Evolutionary conservation across 2,113 vertebrate genomes (phyloP).

Genomic region (Pelecanoides urinatrix): DNA sequence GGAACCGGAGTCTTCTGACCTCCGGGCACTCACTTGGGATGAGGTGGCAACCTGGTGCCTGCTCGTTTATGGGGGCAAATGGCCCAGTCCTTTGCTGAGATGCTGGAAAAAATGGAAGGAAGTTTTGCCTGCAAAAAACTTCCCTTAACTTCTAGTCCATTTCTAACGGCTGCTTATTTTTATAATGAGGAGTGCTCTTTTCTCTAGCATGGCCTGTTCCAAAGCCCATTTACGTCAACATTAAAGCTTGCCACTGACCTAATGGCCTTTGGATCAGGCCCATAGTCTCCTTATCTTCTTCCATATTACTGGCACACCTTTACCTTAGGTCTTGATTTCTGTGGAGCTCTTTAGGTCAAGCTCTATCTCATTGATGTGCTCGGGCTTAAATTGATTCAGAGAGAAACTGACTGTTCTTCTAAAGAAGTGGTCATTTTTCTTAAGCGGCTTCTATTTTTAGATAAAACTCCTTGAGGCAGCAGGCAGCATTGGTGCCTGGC

Average conservation of each 20-base stretch:
- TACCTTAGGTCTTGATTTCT: slow-evolving; percentile 49
- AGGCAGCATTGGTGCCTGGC: not conserved
- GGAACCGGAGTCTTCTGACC: not conserved
- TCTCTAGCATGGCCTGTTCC: not conserved
- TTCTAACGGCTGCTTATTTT: not conserved
- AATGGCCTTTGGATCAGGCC: slow-evolving; percentile 36
- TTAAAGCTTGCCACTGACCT: slow-evolving; percentile 46
- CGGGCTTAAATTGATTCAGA: slow-evolving; percentile 32
- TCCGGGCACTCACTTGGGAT: not conserved
- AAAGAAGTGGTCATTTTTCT: slow-evolving; percentile 56
- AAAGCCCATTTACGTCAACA: slow-evolving; percentile 37
- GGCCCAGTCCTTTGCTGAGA: not conserved
- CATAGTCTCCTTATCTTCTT: slow-evolving; percentile 30
- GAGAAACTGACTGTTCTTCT: slow-evolving; percentile 46
- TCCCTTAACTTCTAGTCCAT: not conserved
- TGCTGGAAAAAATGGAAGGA: not conserved
- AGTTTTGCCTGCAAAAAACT: not conserved
- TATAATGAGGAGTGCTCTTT: not conserved
- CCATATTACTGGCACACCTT: slow-evolving; percentile 20
- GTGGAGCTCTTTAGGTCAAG: slow-evolving; percentile 53
- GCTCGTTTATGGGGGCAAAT: not conserved
- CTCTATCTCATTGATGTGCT: slow-evolving; percentile 51
- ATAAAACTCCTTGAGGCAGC: not conserved
- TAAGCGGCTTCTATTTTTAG: slow-evolving; percentile 58
- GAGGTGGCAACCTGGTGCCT: not conserved